phyloP scores from a whole-genome alignment of 2,888 invertebrate genomes.

The Philaethria dido region DNA sequence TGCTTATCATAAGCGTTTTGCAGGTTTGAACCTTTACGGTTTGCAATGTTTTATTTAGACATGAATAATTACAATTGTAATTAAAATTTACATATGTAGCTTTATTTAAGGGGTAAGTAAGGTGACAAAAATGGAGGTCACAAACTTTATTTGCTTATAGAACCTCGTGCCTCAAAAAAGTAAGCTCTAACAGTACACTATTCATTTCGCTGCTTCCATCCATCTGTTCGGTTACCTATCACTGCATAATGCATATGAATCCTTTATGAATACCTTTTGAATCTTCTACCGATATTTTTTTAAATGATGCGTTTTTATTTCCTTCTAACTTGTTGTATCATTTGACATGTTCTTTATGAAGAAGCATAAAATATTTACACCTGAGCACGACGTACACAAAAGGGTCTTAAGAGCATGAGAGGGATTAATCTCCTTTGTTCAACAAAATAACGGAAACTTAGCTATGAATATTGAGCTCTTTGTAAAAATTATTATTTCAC shows the following conservation, averaged over 20 bases:
- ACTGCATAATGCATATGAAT: not conserved
- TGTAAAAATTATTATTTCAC: conserved; percentile 34
- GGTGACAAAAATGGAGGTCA: not conserved
- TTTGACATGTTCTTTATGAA: conserved; percentile 3
- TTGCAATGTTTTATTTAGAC: conserved; percentile 9
- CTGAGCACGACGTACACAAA: conserved; percentile 17
- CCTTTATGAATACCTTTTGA: no score
- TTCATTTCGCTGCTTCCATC: not conserved
- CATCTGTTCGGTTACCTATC: not conserved
- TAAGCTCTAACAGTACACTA: not conserved
- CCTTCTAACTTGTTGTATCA: not conserved
- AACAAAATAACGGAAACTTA: conserved; percentile 33
- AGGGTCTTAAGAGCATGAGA: conserved; percentile 31
- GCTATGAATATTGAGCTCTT: conserved; percentile 27
- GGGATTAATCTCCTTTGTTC: conserved; percentile 40
- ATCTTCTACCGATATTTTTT: not conserved
- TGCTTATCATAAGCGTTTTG: conserved; percentile 20
- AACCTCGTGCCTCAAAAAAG: not conserved
- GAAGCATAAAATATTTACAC: conserved; percentile 27
- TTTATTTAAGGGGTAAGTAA: not conserved
- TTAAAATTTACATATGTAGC: not conserved
- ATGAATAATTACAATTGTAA: conserved; percentile 1
- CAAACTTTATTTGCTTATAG: no score
- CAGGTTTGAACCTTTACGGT: conserved; percentile 20
- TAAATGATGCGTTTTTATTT: not conserved